These are phyloP conservation scores for Apotomis capreana DNA, from an alignment of 2,888 invertebrate species.

Conservation along the genomic window DNA sequence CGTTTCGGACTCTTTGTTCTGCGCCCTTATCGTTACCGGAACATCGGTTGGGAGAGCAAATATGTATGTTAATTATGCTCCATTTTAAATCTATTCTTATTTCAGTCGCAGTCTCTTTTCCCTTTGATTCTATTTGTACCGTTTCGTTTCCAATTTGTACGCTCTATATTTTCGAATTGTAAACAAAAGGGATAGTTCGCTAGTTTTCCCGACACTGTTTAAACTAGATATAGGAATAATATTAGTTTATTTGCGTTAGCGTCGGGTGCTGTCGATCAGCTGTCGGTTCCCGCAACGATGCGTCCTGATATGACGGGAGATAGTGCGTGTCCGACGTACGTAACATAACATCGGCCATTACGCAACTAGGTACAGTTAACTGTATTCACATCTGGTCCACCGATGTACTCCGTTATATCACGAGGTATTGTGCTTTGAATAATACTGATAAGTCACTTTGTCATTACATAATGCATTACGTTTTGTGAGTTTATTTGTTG, in stretches of 20 bases:
- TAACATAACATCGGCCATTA: slow-evolving; percentile 60
- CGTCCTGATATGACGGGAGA: slow-evolving; percentile 73
- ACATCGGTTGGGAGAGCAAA: slow-evolving; percentile 16
- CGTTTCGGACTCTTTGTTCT: slow-evolving; percentile 48
- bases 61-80: slow-evolving; percentile 13
- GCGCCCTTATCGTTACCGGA: slow-evolving; percentile 39
- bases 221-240: slow-evolving; percentile 8
- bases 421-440: slow-evolving; percentile 46
- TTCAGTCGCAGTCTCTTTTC: background rate
- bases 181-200: slow-evolving; percentile 15
- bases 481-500: slow-evolving; percentile 25
- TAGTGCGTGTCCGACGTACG: slow-evolving; percentile 70
- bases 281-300: slow-evolving; percentile 70
- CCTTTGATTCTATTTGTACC: background rate
- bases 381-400: slow-evolving; percentile 54
- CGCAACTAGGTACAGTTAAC: slow-evolving; percentile 60
- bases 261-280: slow-evolving; percentile 61
- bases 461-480: slow-evolving; percentile 38
- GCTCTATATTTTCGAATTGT: slow-evolving; percentile 1
- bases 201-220: background rate
- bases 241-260: slow-evolving; percentile 26
- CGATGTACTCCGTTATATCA: slow-evolving; percentile 58
- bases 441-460: slow-evolving; percentile 40
- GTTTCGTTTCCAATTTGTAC: background rate
- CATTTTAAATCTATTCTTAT: slow-evolving; percentile 8